Percentiles rank a stretch among this genome's conserved stretches.
Evolutionary conservation across 2,888 invertebrate species (phyloP).

Genomic region (Tetramorium bicarinatum): DNA sequence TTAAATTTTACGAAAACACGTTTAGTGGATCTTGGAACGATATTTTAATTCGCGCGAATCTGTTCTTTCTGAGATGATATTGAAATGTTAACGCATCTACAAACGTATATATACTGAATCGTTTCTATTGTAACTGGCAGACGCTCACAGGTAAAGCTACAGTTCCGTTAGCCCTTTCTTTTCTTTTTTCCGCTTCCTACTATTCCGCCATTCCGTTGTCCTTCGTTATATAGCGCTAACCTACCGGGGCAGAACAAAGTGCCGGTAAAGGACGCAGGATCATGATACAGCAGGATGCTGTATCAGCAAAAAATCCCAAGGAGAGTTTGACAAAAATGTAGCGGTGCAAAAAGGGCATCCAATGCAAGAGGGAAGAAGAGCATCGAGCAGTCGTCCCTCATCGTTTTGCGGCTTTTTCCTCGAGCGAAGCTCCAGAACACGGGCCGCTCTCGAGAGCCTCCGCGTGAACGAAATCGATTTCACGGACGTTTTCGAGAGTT

Average conservation of each 20-base stretch:
- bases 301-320: slow-evolving; percentile 33
- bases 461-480: slow-evolving; percentile 46
- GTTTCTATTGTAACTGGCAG: background rate
- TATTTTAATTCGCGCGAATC: background rate
- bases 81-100: background rate
- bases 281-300: too few species aligned
- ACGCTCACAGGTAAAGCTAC: background rate
- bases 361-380: background rate
- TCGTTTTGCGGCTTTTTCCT: slow-evolving; percentile 28
- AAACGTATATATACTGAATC: background rate
- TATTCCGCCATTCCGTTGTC: slow-evolving; percentile 18
- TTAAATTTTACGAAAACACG: background rate
- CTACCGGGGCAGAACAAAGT: slow-evolving; percentile 49
- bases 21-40: slow-evolving; percentile 12
- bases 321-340: slow-evolving; percentile 18
- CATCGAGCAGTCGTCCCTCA: slow-evolving; percentile 31
- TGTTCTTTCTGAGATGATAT: background rate
- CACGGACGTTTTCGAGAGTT: slow-evolving; percentile 45
- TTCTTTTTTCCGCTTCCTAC: slow-evolving; percentile 9
- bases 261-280: slow-evolving; percentile 42
- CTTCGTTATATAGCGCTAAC: slow-evolving; percentile 46
- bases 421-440: slow-evolving; percentile 17
- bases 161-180: slow-evolving; percentile 32
- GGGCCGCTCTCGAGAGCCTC: slow-evolving; percentile 37
- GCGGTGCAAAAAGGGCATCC: slow-evolving; percentile 26